A percentile compares a stretch with the other conserved stretches of the same genome.
phyloP scores from a whole-genome alignment of 2,113 vertebrate genomes.

The Takifugu bimaculatus region DNA sequence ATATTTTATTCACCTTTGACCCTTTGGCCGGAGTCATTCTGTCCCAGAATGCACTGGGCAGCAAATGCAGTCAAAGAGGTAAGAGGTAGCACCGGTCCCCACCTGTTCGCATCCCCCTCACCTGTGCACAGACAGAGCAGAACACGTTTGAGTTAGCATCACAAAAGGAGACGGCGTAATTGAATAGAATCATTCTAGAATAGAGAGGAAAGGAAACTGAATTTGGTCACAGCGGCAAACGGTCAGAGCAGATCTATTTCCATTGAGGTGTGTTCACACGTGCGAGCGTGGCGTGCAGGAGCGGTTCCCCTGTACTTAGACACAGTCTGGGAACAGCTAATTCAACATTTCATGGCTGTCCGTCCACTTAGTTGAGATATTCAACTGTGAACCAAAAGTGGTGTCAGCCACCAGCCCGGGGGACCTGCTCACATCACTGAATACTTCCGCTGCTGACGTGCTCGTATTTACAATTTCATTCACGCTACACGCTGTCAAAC shows the following conservation, averaged over 20 bases:
- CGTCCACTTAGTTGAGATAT: neutral
- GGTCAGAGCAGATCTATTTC: neutral
- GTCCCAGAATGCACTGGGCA: slow-evolving; percentile 34
- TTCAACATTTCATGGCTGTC: neutral
- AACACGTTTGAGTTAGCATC: neutral
- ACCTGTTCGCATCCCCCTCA: slow-evolving; percentile 1
- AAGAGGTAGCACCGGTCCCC: neutral
- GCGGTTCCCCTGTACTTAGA: too few species aligned
- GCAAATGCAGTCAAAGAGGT: slow-evolving; percentile 19
- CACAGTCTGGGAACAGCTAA: neutral
- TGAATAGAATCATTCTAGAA: neutral
- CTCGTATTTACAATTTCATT: neutral
- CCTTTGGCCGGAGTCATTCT: slow-evolving; percentile 7
- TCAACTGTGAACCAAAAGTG: too few species aligned
- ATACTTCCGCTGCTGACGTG: neutral
- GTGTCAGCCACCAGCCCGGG: too few species aligned
- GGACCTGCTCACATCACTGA: neutral
- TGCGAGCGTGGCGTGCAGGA: too few species aligned
- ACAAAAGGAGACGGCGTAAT: neutral
- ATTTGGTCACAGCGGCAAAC: neutral
- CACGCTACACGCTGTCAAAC: too few species aligned
- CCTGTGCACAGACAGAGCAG: neutral
- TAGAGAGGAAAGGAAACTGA: neutral
- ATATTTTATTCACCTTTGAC: neutral
- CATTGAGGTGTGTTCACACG: neutral